Conservation (phyloP, 2,113 vertebrate species). For the Equus przewalskii region DNA sequence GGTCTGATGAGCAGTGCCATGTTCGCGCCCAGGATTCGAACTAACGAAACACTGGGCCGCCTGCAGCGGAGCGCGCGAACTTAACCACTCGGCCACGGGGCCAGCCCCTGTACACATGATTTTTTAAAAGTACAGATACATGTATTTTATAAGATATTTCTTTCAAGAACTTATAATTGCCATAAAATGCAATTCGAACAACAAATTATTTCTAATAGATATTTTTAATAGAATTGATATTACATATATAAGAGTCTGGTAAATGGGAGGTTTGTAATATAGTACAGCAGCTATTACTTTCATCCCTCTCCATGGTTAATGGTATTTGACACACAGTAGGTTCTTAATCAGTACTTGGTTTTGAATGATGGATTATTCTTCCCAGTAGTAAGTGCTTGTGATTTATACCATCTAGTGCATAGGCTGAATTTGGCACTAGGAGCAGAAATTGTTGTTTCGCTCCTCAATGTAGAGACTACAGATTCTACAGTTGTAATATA, state of each 20-base stretch:
- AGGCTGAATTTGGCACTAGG: neutral
- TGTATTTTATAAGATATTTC: slow-evolving; percentile 52
- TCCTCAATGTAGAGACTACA: neutral
- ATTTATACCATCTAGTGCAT: neutral
- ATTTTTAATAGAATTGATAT: slow-evolving; percentile 14
- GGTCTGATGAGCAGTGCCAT: no score
- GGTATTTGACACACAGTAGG: neutral
- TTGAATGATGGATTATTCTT: slow-evolving; percentile 1
- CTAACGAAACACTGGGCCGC: no score
- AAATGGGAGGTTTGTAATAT: neutral
- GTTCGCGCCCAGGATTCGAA: no score
- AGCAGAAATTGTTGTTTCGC: neutral
- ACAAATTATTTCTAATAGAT: slow-evolving; percentile 21
- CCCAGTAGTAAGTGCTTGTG: neutral
- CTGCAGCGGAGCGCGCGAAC: no score
- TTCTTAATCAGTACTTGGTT: slow-evolving; percentile 2
- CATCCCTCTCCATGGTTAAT: neutral
- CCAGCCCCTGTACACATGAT: neutral
- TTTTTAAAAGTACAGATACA: slow-evolving; percentile 44
- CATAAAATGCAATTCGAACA: slow-evolving; percentile 54
- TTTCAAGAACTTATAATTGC: slow-evolving; percentile 34
- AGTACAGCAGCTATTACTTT: neutral
- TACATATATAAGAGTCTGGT: neutral
- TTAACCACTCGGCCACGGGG: no score
- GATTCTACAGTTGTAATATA: neutral